These are phyloP conservation scores for Phymanthus crucifer DNA, from an alignment of 92 coral and sea anemone species.

Conservation along the genomic window DNA sequence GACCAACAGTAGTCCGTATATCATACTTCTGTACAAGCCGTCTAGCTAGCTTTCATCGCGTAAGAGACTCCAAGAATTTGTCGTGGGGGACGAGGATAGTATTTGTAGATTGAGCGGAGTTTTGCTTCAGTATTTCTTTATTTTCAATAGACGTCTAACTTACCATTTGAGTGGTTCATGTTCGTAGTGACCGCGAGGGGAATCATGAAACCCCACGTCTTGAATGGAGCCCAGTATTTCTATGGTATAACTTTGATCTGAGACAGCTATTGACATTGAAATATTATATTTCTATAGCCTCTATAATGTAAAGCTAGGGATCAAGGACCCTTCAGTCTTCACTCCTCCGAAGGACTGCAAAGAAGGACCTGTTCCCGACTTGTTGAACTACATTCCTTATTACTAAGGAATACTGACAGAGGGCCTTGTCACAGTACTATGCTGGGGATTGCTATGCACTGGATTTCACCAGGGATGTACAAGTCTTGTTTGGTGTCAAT, in stretches of 20 bases:
- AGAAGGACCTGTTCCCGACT: background rate
- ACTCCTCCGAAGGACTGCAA: background rate
- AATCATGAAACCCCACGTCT: background rate
- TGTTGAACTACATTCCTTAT: background rate
- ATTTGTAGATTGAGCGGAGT: no score
- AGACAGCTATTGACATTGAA: no score
- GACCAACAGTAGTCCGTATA: no score
- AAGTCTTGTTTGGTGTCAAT: no score
- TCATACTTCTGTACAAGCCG: no score
- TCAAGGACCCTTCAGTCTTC: constrained; percentile 1
- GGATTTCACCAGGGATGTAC: background rate
- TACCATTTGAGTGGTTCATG: no score
- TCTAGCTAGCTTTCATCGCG: no score
- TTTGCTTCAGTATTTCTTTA: no score
- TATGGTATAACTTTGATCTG: background rate
- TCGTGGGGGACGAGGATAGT: no score
- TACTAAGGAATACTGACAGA: background rate
- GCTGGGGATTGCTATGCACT: background rate
- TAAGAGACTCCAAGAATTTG: no score
- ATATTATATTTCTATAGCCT: background rate
- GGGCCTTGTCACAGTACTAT: background rate
- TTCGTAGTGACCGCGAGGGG: no score
- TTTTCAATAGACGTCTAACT: no score
- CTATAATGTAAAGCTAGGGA: background rate
- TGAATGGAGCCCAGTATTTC: background rate